phyloP scores from a whole-genome alignment of 2,113 vertebrate genomes.

The Stegostoma tigrinum region DNA sequence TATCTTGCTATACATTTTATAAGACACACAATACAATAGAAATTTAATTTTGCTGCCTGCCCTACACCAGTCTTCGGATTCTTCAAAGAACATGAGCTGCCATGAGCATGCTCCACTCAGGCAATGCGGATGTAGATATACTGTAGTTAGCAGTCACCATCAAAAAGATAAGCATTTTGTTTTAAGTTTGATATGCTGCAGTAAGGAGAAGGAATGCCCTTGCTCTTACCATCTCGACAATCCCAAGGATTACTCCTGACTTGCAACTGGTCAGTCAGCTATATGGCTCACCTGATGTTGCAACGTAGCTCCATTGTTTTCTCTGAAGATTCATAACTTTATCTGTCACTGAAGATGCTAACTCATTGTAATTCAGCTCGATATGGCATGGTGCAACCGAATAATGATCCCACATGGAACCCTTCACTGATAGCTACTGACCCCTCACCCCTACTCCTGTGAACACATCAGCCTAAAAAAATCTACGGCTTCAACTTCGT shows the following conservation, averaged over 20 bases:
- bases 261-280: background rate
- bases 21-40: too few relatives aligned
- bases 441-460: background rate
- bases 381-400: background rate
- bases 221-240: background rate
- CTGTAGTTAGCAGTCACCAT: too few relatives aligned
- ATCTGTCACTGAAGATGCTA: background rate
- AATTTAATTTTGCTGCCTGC: too few relatives aligned
- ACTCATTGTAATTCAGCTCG: background rate
- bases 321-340: background rate
- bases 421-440: background rate
- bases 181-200: background rate
- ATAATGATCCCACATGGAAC: background rate
- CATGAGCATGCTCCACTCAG: too few relatives aligned
- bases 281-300: background rate
- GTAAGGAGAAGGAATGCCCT: background rate
- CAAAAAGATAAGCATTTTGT: too few relatives aligned
- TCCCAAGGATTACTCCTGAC: background rate
- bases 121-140: too few relatives aligned
- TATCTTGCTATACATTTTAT: background rate
- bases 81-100: too few relatives aligned
- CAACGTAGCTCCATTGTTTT: background rate
- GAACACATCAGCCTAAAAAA: background rate
- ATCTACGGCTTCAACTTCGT: background rate
- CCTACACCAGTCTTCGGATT: too few relatives aligned